Conservation (phyloP, 92 coral and sea anemone genomes). For the Bergia puertoricense region DNA sequence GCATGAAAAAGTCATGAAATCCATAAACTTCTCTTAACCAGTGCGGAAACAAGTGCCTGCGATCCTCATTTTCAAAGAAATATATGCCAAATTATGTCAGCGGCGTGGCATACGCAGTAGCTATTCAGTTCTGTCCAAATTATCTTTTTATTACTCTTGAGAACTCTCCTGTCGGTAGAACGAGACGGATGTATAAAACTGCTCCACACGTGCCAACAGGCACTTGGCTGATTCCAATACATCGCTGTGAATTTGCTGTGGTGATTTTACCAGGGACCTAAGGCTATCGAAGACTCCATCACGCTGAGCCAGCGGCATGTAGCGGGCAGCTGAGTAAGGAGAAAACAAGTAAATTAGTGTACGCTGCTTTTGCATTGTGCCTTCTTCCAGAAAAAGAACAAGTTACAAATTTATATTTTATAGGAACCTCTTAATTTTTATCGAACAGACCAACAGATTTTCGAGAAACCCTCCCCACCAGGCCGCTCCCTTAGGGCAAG, state of each 20-base stretch:
- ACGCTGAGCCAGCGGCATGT: slow-evolving; percentile 22
- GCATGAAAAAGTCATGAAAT: too few relatives aligned
- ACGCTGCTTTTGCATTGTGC: background rate
- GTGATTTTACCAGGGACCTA: background rate
- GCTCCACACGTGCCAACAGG: slow-evolving; percentile 3
- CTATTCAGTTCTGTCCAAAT: background rate
- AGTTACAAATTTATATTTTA: background rate
- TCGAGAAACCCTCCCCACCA: too few relatives aligned
- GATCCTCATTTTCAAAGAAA: too few relatives aligned
- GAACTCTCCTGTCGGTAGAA: background rate
- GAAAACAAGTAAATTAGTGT: background rate
- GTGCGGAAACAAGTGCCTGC: too few relatives aligned
- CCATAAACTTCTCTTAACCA: too few relatives aligned
- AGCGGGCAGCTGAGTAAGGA: slow-evolving; percentile 21
- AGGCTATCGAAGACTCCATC: slow-evolving; percentile 18
- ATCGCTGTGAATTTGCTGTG: slow-evolving; percentile 2
- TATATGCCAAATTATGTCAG: too few relatives aligned
- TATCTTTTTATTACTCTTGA: background rate
- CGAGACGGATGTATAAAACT: background rate
- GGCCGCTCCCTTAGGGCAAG: too few relatives aligned
- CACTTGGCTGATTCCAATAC: background rate
- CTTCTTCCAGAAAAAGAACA: background rate
- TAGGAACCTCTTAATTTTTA: background rate
- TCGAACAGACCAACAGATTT: too few relatives aligned
- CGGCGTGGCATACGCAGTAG: too few relatives aligned